phyloP scores from a whole-genome alignment of 2,113 vertebrate species.

The Charina bottae region DNA sequence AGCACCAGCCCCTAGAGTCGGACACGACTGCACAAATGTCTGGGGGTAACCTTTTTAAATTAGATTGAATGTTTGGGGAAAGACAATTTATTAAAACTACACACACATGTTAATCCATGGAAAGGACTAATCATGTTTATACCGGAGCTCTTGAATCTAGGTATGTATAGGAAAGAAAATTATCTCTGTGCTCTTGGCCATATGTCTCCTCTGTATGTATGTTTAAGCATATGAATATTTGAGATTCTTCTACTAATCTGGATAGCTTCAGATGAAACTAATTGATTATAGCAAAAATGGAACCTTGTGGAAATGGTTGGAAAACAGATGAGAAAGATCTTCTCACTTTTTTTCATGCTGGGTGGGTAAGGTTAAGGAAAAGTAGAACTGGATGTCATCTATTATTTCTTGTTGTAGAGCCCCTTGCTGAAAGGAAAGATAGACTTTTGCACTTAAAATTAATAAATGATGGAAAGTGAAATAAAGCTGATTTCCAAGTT shows the following conservation, averaged over 20 bases:
- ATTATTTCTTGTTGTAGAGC: background rate
- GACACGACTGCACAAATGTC: too few relatives aligned
- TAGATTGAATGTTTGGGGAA: slow-evolving; percentile 13
- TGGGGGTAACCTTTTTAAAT: too few relatives aligned
- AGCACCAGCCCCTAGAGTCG: too few relatives aligned
- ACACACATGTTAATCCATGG: background rate
- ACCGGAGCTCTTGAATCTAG: background rate
- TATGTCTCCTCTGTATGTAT: slow-evolving; percentile 8
- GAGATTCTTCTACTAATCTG: slow-evolving; percentile 55
- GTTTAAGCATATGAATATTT: slow-evolving; percentile 31
- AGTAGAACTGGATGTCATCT: slow-evolving; percentile 44
- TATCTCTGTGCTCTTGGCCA: background rate
- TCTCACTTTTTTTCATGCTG: slow-evolving; percentile 52
- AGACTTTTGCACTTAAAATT: background rate
- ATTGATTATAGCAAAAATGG: slow-evolving; percentile 35
- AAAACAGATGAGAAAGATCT: slow-evolving; percentile 66
- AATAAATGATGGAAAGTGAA: slow-evolving; percentile 28
- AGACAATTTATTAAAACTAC: too few relatives aligned
- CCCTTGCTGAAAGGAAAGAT: slow-evolving; percentile 22
- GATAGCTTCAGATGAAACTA: slow-evolving; percentile 47
- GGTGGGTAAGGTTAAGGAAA: slow-evolving; percentile 52
- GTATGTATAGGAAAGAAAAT: slow-evolving; percentile 11
- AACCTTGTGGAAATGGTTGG: slow-evolving; percentile 43
- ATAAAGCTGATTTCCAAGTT: slow-evolving; percentile 44
- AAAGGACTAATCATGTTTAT: background rate